Evolutionary conservation across 2,797 vertebrate species (phyloP).

Genomic region (Arremon aurantiirostris): DNA sequence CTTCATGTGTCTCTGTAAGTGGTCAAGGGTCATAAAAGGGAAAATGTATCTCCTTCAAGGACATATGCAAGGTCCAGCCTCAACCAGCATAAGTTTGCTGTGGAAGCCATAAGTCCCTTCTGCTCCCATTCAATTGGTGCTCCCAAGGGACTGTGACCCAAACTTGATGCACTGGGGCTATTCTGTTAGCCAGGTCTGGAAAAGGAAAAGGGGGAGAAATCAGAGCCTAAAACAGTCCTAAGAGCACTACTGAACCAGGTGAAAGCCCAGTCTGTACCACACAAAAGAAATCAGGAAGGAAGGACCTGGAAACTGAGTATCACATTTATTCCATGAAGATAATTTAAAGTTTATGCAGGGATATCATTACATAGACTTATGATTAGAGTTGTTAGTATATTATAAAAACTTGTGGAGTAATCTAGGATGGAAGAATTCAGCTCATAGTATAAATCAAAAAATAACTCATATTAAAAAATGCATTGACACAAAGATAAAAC

Average conservation of each 20-base stretch:
- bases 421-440: neutral
- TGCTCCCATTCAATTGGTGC: neutral
- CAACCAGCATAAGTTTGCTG: neutral
- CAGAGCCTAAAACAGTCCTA: neutral
- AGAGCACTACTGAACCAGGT: neutral
- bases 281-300: neutral
- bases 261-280: neutral
- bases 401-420: neutral
- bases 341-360: neutral
- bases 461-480: neutral
- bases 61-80: neutral
- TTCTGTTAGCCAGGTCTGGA: neutral
- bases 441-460: neutral
- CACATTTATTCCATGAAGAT: neutral
- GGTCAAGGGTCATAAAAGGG: neutral
- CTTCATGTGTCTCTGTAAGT: neutral
- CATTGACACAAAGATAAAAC: neutral
- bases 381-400: neutral
- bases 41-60: neutral
- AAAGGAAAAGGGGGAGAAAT: neutral
- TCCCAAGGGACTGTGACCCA: fast-evolving
- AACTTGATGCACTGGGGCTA: neutral
- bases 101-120: neutral
- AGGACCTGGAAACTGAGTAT: neutral
- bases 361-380: neutral